Percentiles rank a stretch among this genome's conserved stretches.
Evolutionary conservation across 2,888 invertebrate species (phyloP).

Genomic region (Cheilosia urbana): DNA sequence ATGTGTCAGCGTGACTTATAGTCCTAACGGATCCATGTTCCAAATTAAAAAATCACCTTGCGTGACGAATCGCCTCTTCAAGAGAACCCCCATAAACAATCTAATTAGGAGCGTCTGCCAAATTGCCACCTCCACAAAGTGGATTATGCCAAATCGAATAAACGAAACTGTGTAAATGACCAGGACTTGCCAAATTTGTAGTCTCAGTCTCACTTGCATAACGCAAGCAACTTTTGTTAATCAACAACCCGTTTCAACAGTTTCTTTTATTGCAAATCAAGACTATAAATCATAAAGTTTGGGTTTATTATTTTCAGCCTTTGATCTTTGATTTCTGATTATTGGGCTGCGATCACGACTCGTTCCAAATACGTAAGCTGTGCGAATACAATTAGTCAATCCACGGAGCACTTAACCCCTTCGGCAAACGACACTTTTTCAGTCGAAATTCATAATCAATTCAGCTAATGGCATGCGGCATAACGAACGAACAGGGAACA

Average conservation of each 20-base stretch:
- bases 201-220: constrained; percentile 3
- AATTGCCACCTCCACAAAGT: constrained; percentile 1
- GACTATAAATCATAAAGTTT: constrained; percentile 27
- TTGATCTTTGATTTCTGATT: constrained; percentile 34
- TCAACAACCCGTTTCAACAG: constrained; percentile 17
- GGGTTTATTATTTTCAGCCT: background rate
- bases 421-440: background rate
- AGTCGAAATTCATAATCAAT: constrained; percentile 25
- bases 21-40: background rate
- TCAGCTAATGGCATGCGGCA: constrained; percentile 3
- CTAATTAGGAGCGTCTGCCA: background rate
- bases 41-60: background rate
- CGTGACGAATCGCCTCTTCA: background rate
- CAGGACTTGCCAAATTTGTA: constrained; percentile 24
- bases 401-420: background rate
- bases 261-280: background rate
- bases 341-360: constrained; percentile 20
- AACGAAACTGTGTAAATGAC: constrained; percentile 10
- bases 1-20: too few relatives aligned
- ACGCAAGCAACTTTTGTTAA: constrained; percentile 4
- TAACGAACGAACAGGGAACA: background rate
- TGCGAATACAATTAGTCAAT: constrained; percentile 15
- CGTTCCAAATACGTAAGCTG: background rate
- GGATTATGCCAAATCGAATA: constrained; percentile 3
- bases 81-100: constrained; percentile 2